phyloP scores from a whole-genome alignment of 2,113 vertebrate genomes.

The Sigmodon hispidus region DNA sequence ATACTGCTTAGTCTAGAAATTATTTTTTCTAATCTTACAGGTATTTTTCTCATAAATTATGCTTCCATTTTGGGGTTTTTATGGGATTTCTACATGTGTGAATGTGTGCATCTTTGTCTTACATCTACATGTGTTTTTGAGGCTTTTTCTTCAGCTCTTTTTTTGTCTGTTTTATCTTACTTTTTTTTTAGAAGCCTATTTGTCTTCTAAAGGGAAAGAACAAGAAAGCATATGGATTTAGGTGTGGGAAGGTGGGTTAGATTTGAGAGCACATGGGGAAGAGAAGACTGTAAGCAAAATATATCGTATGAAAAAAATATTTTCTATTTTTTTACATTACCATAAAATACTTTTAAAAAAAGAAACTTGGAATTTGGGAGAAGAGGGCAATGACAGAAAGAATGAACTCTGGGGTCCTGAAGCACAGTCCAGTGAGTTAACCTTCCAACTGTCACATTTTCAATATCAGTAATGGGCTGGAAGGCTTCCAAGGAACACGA shows the following conservation, averaged over 20 bases:
- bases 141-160: not conserved
- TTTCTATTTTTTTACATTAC: not conserved
- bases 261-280: not conserved
- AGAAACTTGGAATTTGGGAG: not conserved
- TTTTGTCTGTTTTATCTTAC: not conserved
- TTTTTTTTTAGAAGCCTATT: not conserved
- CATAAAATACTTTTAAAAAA: not conserved
- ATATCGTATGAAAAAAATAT: not conserved
- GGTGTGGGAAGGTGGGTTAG: not conserved
- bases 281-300: not conserved
- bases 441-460: not conserved
- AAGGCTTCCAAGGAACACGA: not conserved
- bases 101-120: not conserved
- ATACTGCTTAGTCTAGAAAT: not conserved
- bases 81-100: not conserved
- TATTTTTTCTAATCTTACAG: not conserved
- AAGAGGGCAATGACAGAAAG: not conserved
- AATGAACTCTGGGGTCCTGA: not conserved
- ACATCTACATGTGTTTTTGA: not conserved
- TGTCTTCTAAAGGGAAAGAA: not conserved
- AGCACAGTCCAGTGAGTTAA: not conserved
- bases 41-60: not conserved
- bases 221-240: not conserved
- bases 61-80: not conserved
- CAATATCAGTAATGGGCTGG: not conserved